phyloP scores from a whole-genome alignment of 2,888 invertebrate genomes.

The Acronicta alni region DNA sequence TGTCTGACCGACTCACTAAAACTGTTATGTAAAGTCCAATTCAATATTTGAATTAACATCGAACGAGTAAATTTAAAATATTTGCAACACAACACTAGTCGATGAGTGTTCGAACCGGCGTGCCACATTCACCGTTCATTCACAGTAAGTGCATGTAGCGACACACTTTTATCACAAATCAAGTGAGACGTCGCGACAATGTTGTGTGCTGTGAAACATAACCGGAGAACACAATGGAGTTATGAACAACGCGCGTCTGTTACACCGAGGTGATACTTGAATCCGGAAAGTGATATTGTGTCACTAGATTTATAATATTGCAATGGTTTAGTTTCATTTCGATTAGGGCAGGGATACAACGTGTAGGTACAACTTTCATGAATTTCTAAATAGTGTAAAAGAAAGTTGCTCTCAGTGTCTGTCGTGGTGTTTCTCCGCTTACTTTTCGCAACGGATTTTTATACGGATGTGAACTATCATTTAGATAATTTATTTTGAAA shows the following conservation, averaged over 20 bases:
- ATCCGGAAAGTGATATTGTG: slow-evolving; percentile 40
- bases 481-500: too few relatives aligned
- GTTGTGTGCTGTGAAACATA: slow-evolving; percentile 60
- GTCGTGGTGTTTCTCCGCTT: too few relatives aligned
- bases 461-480: too few relatives aligned
- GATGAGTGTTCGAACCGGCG: slow-evolving; percentile 42
- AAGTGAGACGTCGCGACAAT: slow-evolving; percentile 66
- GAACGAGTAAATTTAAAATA: slow-evolving; percentile 22
- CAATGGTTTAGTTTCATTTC: not conserved
- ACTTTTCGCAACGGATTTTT: too few relatives aligned
- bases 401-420: too few relatives aligned
- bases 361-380: too few relatives aligned
- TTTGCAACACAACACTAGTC: slow-evolving; percentile 17
- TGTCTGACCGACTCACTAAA: too few relatives aligned
- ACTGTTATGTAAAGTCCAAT: too few relatives aligned
- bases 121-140: slow-evolving; percentile 48
- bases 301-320: slow-evolving; percentile 14
- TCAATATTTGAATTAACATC: slow-evolving; percentile 16
- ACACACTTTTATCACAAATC: slow-evolving; percentile 73
- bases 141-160: slow-evolving; percentile 62
- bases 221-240: slow-evolving; percentile 65
- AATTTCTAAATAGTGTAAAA: too few relatives aligned
- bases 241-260: slow-evolving; percentile 48
- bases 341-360: not conserved
- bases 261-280: slow-evolving; percentile 48